A percentile compares a stretch with the other conserved stretches of the same genome.
Evolutionary conservation across 92 coral and sea anemone genomes (phyloP).

Genomic region (Phenganax subtilis): DNA sequence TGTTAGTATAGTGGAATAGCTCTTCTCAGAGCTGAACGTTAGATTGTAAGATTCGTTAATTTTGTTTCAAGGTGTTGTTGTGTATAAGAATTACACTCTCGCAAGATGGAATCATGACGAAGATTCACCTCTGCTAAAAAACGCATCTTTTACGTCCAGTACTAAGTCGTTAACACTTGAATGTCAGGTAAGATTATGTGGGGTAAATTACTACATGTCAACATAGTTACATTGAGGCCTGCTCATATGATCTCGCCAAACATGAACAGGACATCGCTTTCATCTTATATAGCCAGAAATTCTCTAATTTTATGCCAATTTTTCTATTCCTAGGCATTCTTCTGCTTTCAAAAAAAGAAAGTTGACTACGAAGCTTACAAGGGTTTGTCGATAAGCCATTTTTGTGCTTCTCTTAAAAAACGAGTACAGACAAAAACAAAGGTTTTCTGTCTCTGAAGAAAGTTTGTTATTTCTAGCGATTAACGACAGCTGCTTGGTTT

Average conservation of each 20-base stretch:
- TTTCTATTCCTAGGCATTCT: slow-evolving; percentile 66
- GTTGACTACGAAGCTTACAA: slow-evolving; percentile 89
- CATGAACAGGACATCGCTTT: not conserved
- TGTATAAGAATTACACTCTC: slow-evolving; percentile 72
- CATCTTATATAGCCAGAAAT: not conserved
- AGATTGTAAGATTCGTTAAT: not conserved
- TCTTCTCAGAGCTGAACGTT: not conserved
- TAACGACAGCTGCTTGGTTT: slow-evolving; percentile 93
- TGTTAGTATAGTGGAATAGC: too few species aligned
- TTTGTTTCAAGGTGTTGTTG: slow-evolving; percentile 57
- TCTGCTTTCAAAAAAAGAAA: slow-evolving; percentile 86
- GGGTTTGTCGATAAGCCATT: slow-evolving; percentile 45
- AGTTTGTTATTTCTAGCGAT: slow-evolving; percentile 53
- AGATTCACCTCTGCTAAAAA: slow-evolving; percentile 51
- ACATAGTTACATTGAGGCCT: too few species aligned
- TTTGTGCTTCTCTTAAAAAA: not conserved
- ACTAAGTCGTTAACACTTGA: slow-evolving; percentile 83
- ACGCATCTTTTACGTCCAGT: slow-evolving; percentile 92
- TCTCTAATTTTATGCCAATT: not conserved
- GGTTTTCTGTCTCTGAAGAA: too few species aligned
- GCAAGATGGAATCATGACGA: slow-evolving; percentile 90
- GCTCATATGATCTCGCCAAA: not conserved
- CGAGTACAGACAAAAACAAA: not conserved
- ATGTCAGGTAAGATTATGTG: slow-evolving; percentile 61
- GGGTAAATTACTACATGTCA: too few species aligned